Evolutionary conservation across 2,797 vertebrate species (phyloP), one percentile per base, ranked within the genome.

Genomic region (Peromyscus aztecus): DNA sequence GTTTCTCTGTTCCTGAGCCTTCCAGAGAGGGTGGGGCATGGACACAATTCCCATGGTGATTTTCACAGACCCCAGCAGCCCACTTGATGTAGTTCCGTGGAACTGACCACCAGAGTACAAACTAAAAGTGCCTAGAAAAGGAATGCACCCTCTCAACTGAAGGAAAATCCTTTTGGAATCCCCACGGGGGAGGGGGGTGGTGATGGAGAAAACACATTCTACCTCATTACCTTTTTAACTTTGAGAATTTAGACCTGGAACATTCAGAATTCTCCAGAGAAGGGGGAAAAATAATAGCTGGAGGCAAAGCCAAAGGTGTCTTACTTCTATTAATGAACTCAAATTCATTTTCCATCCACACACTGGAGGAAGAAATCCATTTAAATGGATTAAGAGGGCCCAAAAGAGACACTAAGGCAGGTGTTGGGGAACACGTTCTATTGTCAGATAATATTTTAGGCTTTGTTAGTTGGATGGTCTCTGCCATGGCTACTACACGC

Each of bases 281-380:
- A 94, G 43, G 83, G 27, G 71, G 91, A 59, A 73, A 91, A 71
- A 85, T 76, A 91, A 83, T 46, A 94, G 67, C 94, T 63, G 34
- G 59, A 78, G 59, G 83, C 63, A 94, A 94, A 96, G 83, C 69
- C 80, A 87, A 90, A 65, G 52, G 43, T 78, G 85, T 67, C 65
- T 96, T 84, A 37, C 88, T 89, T 94, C 95, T 94, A 82, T 92
- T 96, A 96, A 94, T 87, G 94, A 95, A 87, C 89, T 81, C 63
- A 89, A 95, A 97, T 96, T 95, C 43, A 78, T 95, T 96, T 97
- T 97, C 94, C 96, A 96, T 91, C 95, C 95, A 91, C 46, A 82
- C 55, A 27, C 77, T 43, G 81, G 89, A 96, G 73, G 89, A 92
- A 94, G 92, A 92, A 94, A 91, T 34, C 63, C 71, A 59, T 65